Evolutionary conservation across 1,140 invertebrate genomes (phyloP).

Genomic region (Hirudo medicinalis): DNA sequence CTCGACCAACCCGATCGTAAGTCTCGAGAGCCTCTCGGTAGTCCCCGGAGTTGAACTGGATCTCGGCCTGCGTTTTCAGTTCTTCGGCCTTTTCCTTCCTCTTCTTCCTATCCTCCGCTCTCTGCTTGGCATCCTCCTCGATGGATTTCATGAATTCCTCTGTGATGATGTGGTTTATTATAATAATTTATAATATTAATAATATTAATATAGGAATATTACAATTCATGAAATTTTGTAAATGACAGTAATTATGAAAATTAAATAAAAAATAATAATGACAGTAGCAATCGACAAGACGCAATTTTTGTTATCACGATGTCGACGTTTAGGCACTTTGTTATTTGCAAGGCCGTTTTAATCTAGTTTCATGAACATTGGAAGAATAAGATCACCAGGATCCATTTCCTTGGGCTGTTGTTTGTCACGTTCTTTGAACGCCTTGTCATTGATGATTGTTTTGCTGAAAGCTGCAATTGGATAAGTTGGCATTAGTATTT

Average conservation of each 20-base stretch:
- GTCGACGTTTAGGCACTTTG: not conserved
- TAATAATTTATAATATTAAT: too few relatives aligned
- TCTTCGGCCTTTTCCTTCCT: conserved; percentile 3
- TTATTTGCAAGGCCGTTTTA: too few relatives aligned
- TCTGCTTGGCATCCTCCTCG: conserved; percentile 1
- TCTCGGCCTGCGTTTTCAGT: not conserved
- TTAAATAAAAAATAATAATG: not conserved
- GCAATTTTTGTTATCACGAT: not conserved
- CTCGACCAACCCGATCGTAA: not conserved
- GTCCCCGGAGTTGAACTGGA: not conserved
- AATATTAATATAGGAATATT: too few relatives aligned
- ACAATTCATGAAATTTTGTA: not conserved
- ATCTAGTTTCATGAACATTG: too few relatives aligned
- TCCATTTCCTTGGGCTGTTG: not conserved
- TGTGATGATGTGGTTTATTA: not conserved
- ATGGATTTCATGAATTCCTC: not conserved
- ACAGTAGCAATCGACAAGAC: not conserved
- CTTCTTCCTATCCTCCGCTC: conserved; percentile 7
- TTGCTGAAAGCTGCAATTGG: not conserved
- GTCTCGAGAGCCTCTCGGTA: not conserved
- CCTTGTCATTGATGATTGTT: conserved; percentile 10
- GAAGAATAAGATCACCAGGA: not conserved
- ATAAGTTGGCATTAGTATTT: not conserved
- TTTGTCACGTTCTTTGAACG: not conserved
- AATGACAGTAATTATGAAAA: not conserved